Percentiles rank a stretch among this genome's conserved stretches.
These are phyloP conservation scores for Riparia riparia DNA, from an alignment of 2,113 vertebrate genomes.

Conservation along the genomic window DNA sequence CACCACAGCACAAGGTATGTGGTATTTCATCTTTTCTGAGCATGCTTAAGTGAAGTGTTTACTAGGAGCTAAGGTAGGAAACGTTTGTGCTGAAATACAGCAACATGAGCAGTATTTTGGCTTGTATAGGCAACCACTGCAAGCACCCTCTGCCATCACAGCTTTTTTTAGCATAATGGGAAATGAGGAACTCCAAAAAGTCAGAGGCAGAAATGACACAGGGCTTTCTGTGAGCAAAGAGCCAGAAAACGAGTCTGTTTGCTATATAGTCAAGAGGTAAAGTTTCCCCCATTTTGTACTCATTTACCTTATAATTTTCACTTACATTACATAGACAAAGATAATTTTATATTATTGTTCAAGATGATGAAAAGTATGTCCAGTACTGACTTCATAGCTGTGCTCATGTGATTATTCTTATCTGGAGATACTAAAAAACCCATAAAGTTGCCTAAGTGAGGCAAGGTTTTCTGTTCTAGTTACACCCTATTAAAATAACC, in stretches of 20 bases:
- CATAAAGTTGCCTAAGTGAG: background rate
- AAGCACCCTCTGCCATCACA: background rate
- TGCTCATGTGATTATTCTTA: background rate
- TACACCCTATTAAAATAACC: background rate
- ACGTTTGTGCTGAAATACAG: background rate
- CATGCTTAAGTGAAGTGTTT: background rate
- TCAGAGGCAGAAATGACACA: background rate
- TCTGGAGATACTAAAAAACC: background rate
- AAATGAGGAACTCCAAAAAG: background rate
- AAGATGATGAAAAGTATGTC: background rate
- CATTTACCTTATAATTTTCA: background rate
- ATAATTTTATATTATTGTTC: background rate
- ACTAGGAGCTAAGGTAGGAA: background rate
- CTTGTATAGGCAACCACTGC: background rate
- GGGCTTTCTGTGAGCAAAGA: background rate
- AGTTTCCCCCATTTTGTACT: background rate
- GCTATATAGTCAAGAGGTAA: background rate
- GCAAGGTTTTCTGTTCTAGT: background rate
- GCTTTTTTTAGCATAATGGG: background rate
- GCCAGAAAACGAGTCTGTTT: background rate
- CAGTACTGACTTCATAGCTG: background rate
- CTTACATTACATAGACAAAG: background rate
- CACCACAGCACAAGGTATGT: background rate
- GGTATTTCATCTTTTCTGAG: background rate
- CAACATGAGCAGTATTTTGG: background rate